These are phyloP conservation scores for Choloepus hoffmanni DNA, from an alignment of 2,113 vertebrate genomes.

Conservation along the genomic window DNA sequence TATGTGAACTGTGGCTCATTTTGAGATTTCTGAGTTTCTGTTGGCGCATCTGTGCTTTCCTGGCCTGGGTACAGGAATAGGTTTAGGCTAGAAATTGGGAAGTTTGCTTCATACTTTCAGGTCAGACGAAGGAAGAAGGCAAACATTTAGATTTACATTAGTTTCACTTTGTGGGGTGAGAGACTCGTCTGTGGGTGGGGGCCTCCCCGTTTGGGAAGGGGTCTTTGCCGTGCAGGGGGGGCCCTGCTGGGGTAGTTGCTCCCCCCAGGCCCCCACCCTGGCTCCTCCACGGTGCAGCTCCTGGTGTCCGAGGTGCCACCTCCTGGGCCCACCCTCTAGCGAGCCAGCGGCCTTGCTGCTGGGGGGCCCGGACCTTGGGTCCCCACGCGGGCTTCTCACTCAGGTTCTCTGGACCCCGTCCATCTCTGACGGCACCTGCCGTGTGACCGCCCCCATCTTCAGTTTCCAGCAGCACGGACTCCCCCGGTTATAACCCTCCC, in stretches of 20 bases:
- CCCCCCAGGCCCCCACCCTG: too few species aligned
- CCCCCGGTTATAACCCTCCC: fast-evolving
- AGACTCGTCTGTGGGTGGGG: neutral
- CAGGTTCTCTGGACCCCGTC: too few species aligned
- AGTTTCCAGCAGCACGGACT: neutral
- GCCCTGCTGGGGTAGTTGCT: neutral
- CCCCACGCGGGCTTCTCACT: too few species aligned
- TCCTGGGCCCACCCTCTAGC: too few species aligned
- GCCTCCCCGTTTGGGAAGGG: neutral
- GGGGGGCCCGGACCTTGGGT: too few species aligned
- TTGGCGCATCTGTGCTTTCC: neutral
- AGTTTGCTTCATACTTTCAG: neutral
- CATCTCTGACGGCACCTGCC: too few species aligned
- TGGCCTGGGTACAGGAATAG: neutral
- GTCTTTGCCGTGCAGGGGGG: neutral
- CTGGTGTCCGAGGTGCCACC: neutral
- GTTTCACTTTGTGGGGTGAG: neutral
- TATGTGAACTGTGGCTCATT: neutral
- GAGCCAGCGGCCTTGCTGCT: too few species aligned
- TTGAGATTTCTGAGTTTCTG: fast-evolving
- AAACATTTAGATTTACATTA: too few species aligned
- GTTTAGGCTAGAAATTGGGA: neutral
- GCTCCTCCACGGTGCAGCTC: neutral
- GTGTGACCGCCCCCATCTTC: neutral
- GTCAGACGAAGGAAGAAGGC: neutral